Base-by-base conservation (phyloP, 2,113 vertebrate species). In the Hirundichthys speculiger region DNA sequence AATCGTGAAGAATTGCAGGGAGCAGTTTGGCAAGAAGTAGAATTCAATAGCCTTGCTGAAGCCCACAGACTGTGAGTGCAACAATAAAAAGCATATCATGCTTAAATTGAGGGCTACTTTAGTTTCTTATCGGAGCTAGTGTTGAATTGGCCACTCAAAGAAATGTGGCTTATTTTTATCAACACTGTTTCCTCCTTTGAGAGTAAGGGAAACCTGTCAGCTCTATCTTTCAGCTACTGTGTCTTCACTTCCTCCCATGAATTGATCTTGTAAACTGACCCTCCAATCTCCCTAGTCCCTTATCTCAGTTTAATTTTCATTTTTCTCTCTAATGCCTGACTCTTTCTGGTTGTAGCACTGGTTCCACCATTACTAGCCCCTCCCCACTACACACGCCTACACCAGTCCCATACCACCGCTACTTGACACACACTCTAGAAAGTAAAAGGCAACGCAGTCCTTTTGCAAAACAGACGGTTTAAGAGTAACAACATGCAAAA, bases 261-360 rank as follows among this genome's bases (percentile, higher is more conserved):
- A 77, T 86, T 81, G 80, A 82, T 77, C 69, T 67, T 13, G 42
- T 51, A 46, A 64, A 39, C 50, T 84, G 82, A 84, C 71, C 77
- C 77, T 68, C 64, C 77, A 82, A 78, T 87, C 81, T 60, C 41
- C 63, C 73, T 53, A 41, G 69, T 41, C 19, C 55, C 75, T 19
- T 12, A 86, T 85, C 80, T 76, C 74, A 61, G 53, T 66, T 88
- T 86, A 75, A 90, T 89, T 89, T 90, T 88, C 84, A 88, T 92
- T 91, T 91, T 85, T 89, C 75, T 78, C 62, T 50, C 50, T 86
- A 73, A 84, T 66, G 55, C 77, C 77, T 22, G 39, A 69, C 50
- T 70, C 48, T 24, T 52, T 73, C 64, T 57, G 51, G 75, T 13
- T 56, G 18, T 38, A 20, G 16, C 13, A 8, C 48, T 55, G 27